Evolutionary conservation across 2,888 invertebrate species (phyloP).

Genomic region (Zhengitettix transpicula): DNA sequence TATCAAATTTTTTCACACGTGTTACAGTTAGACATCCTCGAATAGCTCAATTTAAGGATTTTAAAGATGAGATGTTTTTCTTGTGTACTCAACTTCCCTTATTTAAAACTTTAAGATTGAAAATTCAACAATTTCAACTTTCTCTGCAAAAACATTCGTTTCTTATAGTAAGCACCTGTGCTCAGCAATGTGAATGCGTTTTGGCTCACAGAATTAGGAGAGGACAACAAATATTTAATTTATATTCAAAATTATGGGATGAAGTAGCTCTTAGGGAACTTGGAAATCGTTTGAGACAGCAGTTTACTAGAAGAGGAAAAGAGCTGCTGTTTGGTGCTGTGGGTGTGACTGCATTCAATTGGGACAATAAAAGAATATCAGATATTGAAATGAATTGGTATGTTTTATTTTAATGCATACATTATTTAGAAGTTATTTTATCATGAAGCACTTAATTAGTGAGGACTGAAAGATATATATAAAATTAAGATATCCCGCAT

Average conservation of each 20-base stretch:
- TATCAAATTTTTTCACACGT: too few relatives aligned
- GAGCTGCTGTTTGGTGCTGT: constrained; percentile 38
- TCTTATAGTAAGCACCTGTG: constrained; percentile 33
- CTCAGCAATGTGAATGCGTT: constrained; percentile 23
- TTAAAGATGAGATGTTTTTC: too few relatives aligned
- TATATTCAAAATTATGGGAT: constrained; percentile 46
- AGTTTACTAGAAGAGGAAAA: constrained; percentile 29
- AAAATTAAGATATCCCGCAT: too few relatives aligned
- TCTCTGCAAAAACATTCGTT: constrained; percentile 30
- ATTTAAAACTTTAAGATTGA: too few relatives aligned
- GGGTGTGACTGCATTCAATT: constrained; percentile 37
- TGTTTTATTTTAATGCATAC: background rate
- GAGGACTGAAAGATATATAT: too few relatives aligned
- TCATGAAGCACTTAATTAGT: too few relatives aligned
- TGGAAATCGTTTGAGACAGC: constrained; percentile 27
- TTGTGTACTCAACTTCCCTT: too few relatives aligned
- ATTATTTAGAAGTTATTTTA: background rate
- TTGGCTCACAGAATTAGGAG: constrained; percentile 41
- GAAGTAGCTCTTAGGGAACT: constrained; percentile 38
- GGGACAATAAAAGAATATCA: constrained; percentile 41
- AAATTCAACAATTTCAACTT: constrained; percentile 1
- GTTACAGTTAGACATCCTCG: too few relatives aligned
- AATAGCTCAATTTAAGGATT: too few relatives aligned
- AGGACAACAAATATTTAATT: constrained; percentile 42
- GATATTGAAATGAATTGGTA: constrained; percentile 35